phyloP scores from a whole-genome alignment of 2,797 vertebrate genomes.

The Etheostoma nigrum region DNA sequence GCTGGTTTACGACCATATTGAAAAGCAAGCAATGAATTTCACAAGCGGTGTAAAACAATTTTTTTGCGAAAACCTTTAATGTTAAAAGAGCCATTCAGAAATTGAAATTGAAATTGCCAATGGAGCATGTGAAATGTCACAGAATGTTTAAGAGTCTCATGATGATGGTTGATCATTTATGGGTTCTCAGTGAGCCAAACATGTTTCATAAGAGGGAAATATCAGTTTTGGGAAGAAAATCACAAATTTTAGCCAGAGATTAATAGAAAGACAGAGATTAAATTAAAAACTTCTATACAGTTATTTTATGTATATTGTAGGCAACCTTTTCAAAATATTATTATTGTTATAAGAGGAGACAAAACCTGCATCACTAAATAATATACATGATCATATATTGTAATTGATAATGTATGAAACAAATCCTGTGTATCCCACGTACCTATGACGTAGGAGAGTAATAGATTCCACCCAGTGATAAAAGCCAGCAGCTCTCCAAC shows the following conservation, averaged over 20 bases:
- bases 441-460: slow-evolving; percentile 91
- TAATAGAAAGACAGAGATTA: neutral
- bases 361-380: neutral
- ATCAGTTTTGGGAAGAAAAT: neutral
- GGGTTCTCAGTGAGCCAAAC: slow-evolving; percentile 16
- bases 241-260: neutral
- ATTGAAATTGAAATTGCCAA: slow-evolving; percentile 14
- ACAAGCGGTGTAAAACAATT: neutral
- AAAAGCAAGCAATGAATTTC: neutral
- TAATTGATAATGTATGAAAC: neutral
- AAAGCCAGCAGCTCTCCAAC: slow-evolving; percentile 92
- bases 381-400: neutral
- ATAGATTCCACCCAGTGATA: slow-evolving; percentile 90
- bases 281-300: neutral
- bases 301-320: neutral
- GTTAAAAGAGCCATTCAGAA: slow-evolving; percentile 11
- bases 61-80: neutral
- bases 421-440: slow-evolving; percentile 40
- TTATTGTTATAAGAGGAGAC: neutral
- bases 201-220: slow-evolving; percentile 28
- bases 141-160: slow-evolving; percentile 4
- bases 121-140: slow-evolving; percentile 51
- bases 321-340: neutral
- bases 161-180: slow-evolving; percentile 73
- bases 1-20: slow-evolving; percentile 14